Percentiles rank a stretch among this genome's conserved stretches.
These are phyloP conservation scores for Lutraria lutraria DNA, from an alignment of 2,888 invertebrate species.

Conservation along the genomic window DNA sequence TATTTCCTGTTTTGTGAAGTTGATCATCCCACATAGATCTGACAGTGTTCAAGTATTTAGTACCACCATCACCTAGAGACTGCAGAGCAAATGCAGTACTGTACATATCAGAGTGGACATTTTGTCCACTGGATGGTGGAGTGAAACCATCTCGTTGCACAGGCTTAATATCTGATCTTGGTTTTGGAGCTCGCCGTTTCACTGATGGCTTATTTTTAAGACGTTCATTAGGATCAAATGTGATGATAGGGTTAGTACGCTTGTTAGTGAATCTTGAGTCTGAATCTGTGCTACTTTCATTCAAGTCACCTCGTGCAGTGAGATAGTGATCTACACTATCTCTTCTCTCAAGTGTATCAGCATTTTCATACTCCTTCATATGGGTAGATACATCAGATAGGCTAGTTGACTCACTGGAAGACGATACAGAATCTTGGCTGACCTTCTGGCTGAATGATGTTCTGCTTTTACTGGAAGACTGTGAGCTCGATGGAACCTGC, in stretches of 20 bases:
- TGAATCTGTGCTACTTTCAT: slow-evolving; percentile 31
- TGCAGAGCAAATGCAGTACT: slow-evolving; percentile 85
- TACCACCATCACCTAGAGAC: slow-evolving; percentile 80
- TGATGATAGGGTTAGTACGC: slow-evolving; percentile 65
- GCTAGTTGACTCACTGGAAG: slow-evolving; percentile 64
- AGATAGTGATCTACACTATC: slow-evolving; percentile 57
- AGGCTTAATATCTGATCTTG: slow-evolving; percentile 32
- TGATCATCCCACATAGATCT: slow-evolving; percentile 84
- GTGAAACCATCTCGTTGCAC: neutral
- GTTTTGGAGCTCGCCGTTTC: slow-evolving; percentile 40
- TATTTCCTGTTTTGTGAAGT: slow-evolving; percentile 67
- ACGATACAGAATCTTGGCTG: slow-evolving; percentile 58
- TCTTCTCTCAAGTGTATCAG: slow-evolving; percentile 63
- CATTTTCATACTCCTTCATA: slow-evolving; percentile 64
- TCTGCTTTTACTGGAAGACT: slow-evolving; percentile 30
- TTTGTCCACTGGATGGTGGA: slow-evolving; percentile 70
- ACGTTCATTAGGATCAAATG: slow-evolving; percentile 68
- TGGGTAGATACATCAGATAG: slow-evolving; percentile 53
- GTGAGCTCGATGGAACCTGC: slow-evolving; percentile 42
- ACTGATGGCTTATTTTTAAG: slow-evolving; percentile 49
- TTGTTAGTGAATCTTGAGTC: slow-evolving; percentile 47
- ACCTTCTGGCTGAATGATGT: slow-evolving; percentile 26
- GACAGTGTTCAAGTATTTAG: slow-evolving; percentile 83
- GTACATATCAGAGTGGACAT: slow-evolving; percentile 85
- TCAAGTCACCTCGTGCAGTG: slow-evolving; percentile 63